These are phyloP conservation scores for Neolamprologus tretocephalus DNA, from an alignment of 2,113 vertebrate species.

Conservation along the genomic window DNA sequence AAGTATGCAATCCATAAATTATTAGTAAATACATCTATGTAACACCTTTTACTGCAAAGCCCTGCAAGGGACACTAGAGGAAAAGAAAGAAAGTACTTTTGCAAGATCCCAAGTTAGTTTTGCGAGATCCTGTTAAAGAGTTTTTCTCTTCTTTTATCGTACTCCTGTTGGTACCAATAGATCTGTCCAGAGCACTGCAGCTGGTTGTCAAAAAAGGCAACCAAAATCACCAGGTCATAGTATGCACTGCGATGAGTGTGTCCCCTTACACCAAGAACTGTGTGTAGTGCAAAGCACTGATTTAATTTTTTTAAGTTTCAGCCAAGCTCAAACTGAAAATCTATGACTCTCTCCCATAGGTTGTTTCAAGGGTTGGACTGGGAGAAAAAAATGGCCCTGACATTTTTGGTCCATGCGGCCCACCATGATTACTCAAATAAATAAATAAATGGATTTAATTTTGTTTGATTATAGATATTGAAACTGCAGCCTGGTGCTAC, in stretches of 20 bases:
- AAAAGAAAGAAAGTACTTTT: background rate
- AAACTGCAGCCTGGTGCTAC: background rate
- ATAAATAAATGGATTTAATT: background rate
- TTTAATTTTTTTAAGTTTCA: rapidly evolving
- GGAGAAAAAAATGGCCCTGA: background rate
- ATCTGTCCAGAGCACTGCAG: background rate
- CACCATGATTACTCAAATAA: background rate
- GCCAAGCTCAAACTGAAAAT: background rate
- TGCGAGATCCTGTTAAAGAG: background rate
- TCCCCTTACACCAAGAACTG: background rate
- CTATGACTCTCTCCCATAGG: background rate
- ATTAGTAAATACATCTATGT: background rate
- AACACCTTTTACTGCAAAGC: rapidly evolving
- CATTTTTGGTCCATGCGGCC: background rate
- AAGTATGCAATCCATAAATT: background rate
- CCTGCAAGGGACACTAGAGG: background rate
- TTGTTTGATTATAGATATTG: background rate
- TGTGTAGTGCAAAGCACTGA: background rate
- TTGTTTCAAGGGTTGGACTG: background rate
- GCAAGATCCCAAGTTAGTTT: background rate
- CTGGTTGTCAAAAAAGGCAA: background rate
- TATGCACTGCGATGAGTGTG: background rate
- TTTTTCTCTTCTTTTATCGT: background rate
- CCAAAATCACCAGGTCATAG: background rate
- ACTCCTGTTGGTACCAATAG: background rate